Evolutionary conservation across 2,888 invertebrate species (phyloP).

Genomic region (Acanthoscelides obtectus): DNA sequence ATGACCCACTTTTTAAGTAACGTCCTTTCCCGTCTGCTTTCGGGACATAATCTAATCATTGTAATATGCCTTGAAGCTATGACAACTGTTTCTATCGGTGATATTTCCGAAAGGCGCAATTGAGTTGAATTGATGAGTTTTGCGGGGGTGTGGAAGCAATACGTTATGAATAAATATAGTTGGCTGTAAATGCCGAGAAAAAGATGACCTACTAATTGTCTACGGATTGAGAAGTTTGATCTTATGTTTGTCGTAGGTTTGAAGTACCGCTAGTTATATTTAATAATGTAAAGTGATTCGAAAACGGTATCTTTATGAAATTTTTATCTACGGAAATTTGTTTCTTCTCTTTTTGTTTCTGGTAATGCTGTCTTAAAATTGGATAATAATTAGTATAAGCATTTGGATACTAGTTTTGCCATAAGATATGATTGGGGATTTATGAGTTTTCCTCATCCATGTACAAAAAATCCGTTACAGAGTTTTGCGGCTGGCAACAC

Average conservation of each 20-base stretch:
- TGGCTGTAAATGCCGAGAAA: not conserved
- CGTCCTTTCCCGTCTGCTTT: not conserved
- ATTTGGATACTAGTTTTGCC: no score
- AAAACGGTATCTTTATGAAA: no score
- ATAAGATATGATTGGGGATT: no score
- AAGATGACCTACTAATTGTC: not conserved
- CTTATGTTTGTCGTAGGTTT: not conserved
- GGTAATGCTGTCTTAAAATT: no score
- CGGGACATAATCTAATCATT: not conserved
- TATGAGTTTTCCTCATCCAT: no score
- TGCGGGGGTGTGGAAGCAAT: not conserved
- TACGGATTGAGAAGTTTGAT: not conserved
- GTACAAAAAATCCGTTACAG: no score
- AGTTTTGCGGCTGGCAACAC: no score
- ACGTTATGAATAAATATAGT: not conserved
- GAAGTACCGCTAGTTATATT: not conserved
- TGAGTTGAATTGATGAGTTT: not conserved
- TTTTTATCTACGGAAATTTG: no score
- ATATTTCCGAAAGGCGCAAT: not conserved
- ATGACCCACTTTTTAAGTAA: not conserved
- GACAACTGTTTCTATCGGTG: not conserved
- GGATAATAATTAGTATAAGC: no score
- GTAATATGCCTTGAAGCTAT: not conserved
- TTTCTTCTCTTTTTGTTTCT: no score
- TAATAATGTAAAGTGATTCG: not conserved